Base-by-base conservation (phyloP, 1,140 invertebrate genomes). In the Nephotettix cincticeps region DNA sequence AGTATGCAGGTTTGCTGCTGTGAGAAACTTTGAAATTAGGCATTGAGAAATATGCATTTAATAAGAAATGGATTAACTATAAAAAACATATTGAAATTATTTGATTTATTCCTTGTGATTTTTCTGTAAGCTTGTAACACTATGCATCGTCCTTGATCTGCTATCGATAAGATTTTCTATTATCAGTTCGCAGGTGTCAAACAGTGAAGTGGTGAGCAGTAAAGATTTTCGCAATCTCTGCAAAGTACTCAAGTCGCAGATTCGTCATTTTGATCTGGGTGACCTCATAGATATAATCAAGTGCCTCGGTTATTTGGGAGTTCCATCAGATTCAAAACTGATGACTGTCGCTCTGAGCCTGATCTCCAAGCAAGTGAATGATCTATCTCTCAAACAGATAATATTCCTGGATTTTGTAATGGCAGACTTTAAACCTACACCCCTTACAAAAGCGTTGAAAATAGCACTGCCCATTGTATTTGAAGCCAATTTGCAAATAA, bases 381-480 rank as follows among this genome's bases (percentile, higher is more conserved):
- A 83, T 63, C 76, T 91, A 21, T 82, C 81, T 66, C 75, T 87
- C n/a, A 73, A 82, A 14, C 84, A 89, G 74, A 86, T 90, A 58
- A 84, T 85, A 64, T 88, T 87, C 76, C 63, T 89, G 19, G 80
- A 87, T 74, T 87, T 84, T 77, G 71, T 90, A 28, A 75, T 91
- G 0, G 79, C 79, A 13, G 77, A 81, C 58, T 77, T 81, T 19
- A 32, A 79, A 54, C 61, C 30, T 6, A 85, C 84, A 43, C 85
- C 88, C 73, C 78, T 91, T 19, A 80, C 84, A 0, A 83, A 88
- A 63, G 87, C 87, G 1, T 73, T 91, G 3, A 80, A 82, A 72
- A 78, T 86, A 9, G 88, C 89, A 3, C 70, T 91, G 21, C 87
- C 88, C 0, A 75, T 88, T 17, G 84, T 87, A 1, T 90, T 89